phyloP scores from a whole-genome alignment of 2,888 invertebrate genomes.

The Platyscelio sp. region DNA sequence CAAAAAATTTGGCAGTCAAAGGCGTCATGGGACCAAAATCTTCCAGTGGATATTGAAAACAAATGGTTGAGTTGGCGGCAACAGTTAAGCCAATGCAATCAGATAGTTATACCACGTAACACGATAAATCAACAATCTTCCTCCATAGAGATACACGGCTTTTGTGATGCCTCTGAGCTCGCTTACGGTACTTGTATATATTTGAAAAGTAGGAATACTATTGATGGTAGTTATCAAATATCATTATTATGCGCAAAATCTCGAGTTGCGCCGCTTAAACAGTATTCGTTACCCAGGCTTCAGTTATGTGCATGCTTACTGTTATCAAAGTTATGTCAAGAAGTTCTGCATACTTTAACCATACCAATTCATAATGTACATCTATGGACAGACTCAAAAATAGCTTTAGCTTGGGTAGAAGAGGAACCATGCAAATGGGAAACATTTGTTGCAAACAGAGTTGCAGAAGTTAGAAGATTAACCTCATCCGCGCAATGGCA shows the following conservation, averaged over 20 bases:
- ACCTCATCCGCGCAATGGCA: conserved; percentile 47
- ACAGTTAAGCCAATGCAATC: neutral
- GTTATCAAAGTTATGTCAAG: neutral
- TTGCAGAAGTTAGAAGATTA: neutral
- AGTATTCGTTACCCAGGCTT: neutral
- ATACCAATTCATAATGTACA: neutral
- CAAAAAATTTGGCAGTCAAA: neutral
- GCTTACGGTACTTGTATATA: neutral
- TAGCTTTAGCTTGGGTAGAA: conserved; percentile 23
- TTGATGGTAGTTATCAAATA: neutral
- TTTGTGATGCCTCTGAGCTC: too few relatives aligned
- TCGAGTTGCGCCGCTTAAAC: conserved; percentile 12
- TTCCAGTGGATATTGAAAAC: neutral
- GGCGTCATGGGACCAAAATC: neutral
- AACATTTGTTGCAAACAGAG: conserved; percentile 15
- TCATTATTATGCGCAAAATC: neutral
- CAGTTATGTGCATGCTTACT: neutral
- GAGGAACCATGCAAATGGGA: neutral
- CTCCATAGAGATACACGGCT: neutral
- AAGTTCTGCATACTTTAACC: neutral
- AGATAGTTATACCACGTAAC: conserved; percentile 19
- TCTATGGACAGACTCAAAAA: conserved; percentile 50
- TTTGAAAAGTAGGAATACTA: neutral
- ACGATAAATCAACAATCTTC: neutral
- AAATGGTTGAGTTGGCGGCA: neutral